A percentile compares a stretch with the other conserved stretches of the same genome.
These are phyloP conservation scores for Eutrigla gurnardus DNA, from an alignment of 2,797 vertebrate genomes.

Conservation along the genomic window DNA sequence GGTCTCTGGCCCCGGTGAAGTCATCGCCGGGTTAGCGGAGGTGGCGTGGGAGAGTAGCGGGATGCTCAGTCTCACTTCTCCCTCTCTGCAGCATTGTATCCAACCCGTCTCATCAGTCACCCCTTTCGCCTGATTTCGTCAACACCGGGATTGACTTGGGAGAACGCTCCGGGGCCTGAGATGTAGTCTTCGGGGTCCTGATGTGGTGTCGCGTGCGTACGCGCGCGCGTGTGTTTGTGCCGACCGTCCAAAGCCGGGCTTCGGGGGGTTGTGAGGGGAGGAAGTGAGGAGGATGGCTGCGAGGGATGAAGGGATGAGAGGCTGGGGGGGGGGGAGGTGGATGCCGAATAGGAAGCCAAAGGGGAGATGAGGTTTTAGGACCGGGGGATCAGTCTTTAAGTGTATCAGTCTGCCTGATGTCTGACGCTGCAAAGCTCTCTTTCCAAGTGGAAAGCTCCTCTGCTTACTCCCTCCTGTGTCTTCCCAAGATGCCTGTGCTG, in stretches of 20 bases:
- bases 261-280: constrained; percentile 53
- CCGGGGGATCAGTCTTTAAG: constrained; percentile 64
- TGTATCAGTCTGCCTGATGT: constrained; percentile 46
- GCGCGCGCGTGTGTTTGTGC: constrained; percentile 23
- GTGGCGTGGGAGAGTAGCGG: constrained; percentile 83
- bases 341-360: constrained; percentile 59
- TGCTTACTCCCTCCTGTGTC: constrained; percentile 50
- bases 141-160: constrained; percentile 72
- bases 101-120: constrained; percentile 66
- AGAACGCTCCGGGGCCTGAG: constrained; percentile 61
- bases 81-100: constrained; percentile 51
- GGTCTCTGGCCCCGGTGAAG: constrained; percentile 76
- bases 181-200: constrained; percentile 54
- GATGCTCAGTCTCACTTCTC: constrained; percentile 76
- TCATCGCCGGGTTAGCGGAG: constrained; percentile 70
- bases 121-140: constrained; percentile 78
- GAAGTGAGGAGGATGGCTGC: constrained; percentile 52
- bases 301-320: constrained; percentile 66
- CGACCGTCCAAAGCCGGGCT: constrained; percentile 69
- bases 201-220: constrained; percentile 46
- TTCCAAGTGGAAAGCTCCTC: constrained; percentile 63
- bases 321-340: constrained; percentile 17
- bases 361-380: constrained; percentile 74
- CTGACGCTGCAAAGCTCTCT: constrained; percentile 61
- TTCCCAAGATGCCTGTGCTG: constrained; percentile 29